Percentiles rank a stretch among this genome's conserved stretches.
phyloP scores from a whole-genome alignment of 1,140 invertebrate genomes.

The Schlechtendalia chinensis region DNA sequence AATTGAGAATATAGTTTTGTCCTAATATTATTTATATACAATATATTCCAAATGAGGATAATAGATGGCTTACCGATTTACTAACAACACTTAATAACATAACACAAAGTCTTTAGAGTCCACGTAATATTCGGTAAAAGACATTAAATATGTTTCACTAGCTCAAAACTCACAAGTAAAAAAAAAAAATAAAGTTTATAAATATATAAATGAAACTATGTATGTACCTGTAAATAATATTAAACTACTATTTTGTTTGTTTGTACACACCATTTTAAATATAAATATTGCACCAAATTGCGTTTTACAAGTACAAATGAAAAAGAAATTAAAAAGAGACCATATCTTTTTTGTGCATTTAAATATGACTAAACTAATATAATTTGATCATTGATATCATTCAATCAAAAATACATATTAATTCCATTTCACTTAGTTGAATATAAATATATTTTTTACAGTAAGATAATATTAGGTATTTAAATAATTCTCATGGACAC shows the following conservation, averaged over 20 bases:
- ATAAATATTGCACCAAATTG: not conserved
- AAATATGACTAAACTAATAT: not conserved
- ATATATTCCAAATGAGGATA: not conserved
- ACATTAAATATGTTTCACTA: not conserved
- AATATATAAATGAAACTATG: not conserved
- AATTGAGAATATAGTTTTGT: not conserved
- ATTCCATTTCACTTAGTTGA: not conserved
- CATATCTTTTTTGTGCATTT: not conserved
- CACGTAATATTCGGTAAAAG: not conserved
- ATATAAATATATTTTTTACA: not conserved
- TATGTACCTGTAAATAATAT: slow-evolving; percentile 5
- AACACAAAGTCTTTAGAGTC: not conserved
- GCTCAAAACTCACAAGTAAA: not conserved
- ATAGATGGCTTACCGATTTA: not conserved
- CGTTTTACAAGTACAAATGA: not conserved
- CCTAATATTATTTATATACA: not conserved
- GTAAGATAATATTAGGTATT: not conserved
- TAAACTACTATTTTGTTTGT: not conserved
- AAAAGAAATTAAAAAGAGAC: slow-evolving; percentile 5
- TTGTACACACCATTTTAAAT: not conserved
- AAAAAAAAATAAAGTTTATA: not conserved
- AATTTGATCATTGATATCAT: not conserved
- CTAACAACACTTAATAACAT: not conserved
- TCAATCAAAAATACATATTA: not conserved
- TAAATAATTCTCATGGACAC: not conserved